Base-by-base conservation (phyloP, 2,113 vertebrate genomes). In the Natator depressus region DNA sequence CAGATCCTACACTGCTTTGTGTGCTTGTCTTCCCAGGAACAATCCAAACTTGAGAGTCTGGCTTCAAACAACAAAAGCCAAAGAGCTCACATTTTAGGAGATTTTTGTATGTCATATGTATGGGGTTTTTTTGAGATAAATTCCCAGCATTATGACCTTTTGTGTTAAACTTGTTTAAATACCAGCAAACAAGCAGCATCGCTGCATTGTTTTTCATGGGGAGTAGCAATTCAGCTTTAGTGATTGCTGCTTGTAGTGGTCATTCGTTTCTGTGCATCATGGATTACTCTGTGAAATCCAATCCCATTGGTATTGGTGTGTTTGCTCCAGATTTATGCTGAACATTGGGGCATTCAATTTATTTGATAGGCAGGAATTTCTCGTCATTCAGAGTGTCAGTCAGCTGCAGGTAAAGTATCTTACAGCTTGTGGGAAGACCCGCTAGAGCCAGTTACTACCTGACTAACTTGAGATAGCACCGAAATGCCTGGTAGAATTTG, bases 271-370 rank as follows among this genome's bases (percentile, higher is more conserved):
- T 17, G 17, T 22, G 16, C n/a, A 38, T 19, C 55, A 46, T 46
- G 51, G 0, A 24, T 53, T 50, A n/a, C 22, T 62, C 29, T 62
- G 46, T 49, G 7, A n/a, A 75, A 10, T 22, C 65, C 8, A 10
- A 1, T 46, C 55, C 55, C 0, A 0, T 8, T 17, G 76, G 12
- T 38, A 4, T 9, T 0, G 0, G 1, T 24, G 14, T 31, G 53
- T 50, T 93, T 51, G 46, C 53, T 57, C 14, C 69, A 31, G 76
- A 2, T 14, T n/a, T 1, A 0, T 4, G 22, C 81, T 5, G 19
- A 3, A 42, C 25, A 0, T 31, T 59, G 20, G 42, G 54, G 13
- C 38, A 9, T 57, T 57, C 38, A 2, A 2, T 2, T 19, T 49
- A 2, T 50, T 42, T 5, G 25, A 29, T 1, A 6, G 88, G 65